phyloP scores from a whole-genome alignment of 2,797 vertebrate genomes.

The Bradypus variegatus region DNA sequence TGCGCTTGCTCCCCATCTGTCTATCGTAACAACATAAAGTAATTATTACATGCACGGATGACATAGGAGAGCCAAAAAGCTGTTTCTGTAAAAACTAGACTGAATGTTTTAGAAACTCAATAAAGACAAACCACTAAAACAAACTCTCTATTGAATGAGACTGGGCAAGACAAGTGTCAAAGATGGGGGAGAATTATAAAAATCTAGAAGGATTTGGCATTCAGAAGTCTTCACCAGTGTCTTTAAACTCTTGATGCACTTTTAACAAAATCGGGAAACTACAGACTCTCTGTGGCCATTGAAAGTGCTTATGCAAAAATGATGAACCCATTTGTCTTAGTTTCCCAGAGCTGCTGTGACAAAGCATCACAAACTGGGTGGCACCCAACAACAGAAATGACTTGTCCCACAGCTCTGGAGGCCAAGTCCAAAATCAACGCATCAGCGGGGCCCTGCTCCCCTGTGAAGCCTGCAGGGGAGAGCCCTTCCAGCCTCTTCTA shows the following conservation, averaged over 20 bases:
- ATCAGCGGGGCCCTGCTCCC: too few relatives aligned
- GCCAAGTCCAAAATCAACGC: too few relatives aligned
- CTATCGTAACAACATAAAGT: fast-evolving
- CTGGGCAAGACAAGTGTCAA: not conserved
- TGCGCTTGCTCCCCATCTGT: not conserved
- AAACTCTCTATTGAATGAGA: not conserved
- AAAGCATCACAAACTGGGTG: too few relatives aligned
- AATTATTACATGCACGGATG: not conserved
- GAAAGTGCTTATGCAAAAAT: too few relatives aligned
- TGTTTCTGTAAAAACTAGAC: not conserved
- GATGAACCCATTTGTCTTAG: too few relatives aligned
- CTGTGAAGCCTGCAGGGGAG: too few relatives aligned
- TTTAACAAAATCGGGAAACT: not conserved
- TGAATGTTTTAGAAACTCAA: not conserved
- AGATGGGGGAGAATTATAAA: too few relatives aligned
- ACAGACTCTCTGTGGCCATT: not conserved
- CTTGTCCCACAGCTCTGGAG: too few relatives aligned
- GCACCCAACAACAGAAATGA: too few relatives aligned
- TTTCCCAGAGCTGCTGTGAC: too few relatives aligned
- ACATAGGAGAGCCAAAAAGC: not conserved
- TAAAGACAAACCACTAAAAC: not conserved
- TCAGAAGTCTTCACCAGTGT: not conserved
- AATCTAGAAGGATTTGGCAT: not conserved
- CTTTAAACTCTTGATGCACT: too few relatives aligned
- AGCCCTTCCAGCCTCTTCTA: too few relatives aligned